Evolutionary conservation across 2,113 vertebrate genomes (phyloP), one percentile per base, ranked within the genome.

Genomic region (Prunella himalayana): DNA sequence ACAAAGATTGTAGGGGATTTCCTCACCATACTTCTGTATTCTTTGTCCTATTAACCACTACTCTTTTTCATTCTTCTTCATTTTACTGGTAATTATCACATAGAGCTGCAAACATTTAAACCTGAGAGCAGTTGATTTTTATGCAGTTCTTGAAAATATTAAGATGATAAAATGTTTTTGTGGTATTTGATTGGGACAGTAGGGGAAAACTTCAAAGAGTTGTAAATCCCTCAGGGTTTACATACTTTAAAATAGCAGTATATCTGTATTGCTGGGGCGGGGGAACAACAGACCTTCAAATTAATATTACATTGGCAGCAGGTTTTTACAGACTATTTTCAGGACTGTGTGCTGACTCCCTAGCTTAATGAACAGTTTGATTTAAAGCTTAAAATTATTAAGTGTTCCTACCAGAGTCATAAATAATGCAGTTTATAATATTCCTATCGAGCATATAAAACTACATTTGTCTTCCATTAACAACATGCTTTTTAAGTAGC

Each of bases 391-490:
- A 97, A 97, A 97, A 95, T 98, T 98, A 97, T 97, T 97, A 98
- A 97, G 91, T 92, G 91, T 97, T 97, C 94, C 90, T 96, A 95
- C 64, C 66, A 88, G 94, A 96, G 94, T 97, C 90, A 98, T 98
- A 98, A 98, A 98, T 98, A 98, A 98, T 98, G 96, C 90, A 97
- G 96, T 97, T 97, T 97, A 97, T 97, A 98, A 97, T 97, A 98
- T 97, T 98, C 95, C 95, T 96, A 98, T 97, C 28, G n/a, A 97
- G 97, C 91, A 68, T 57, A 96, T 97, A 97, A 98, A 98, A 95
- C 96, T 97, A 96, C 95, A 97, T 98, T 98, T 97, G 97, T 97
- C 97, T 98, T 97, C 97, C 95, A 97, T 98, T 98, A 98, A 97
- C 83, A 97, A 96, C 94, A 92, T 54, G 77, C 90, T 97, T 97